phyloP scores from a whole-genome alignment of 2,888 invertebrate genomes.

The Chrysomela aeneicollis region DNA sequence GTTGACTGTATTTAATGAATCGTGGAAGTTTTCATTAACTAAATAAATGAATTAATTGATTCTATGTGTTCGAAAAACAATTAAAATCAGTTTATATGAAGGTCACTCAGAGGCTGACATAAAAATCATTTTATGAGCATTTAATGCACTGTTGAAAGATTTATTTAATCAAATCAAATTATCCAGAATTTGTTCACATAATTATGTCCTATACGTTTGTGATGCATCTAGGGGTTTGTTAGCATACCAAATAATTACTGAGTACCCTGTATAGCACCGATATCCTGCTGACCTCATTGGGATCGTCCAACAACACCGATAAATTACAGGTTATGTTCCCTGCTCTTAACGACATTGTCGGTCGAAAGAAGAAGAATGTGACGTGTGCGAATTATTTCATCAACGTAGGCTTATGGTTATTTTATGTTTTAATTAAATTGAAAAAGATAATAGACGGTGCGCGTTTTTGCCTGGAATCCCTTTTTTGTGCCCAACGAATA shows the following conservation, averaged over 20 bases:
- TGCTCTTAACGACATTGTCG: conserved; percentile 44
- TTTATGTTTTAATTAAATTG: conserved; percentile 60
- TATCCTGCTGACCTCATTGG: conserved; percentile 23
- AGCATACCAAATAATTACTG: too few relatives aligned
- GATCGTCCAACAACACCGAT: conserved; percentile 14
- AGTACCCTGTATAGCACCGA: neutral
- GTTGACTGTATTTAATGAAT: conserved; percentile 36
- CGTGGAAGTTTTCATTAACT: conserved; percentile 40
- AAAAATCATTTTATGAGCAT: neutral
- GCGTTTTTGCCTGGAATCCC: conserved; percentile 47
- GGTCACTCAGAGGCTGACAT: neutral
- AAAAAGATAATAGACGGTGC: conserved; percentile 56
- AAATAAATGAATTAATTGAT: conserved; percentile 36
- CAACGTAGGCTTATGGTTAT: conserved; percentile 54
- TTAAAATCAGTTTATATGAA: conserved; percentile 1
- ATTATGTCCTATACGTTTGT: too few relatives aligned
- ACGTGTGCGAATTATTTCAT: conserved; percentile 48
- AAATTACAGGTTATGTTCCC: conserved; percentile 33
- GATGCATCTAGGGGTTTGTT: too few relatives aligned
- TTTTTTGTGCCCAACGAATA: conserved; percentile 49
- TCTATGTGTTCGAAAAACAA: neutral
- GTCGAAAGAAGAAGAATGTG: conserved; percentile 41
- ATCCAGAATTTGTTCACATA: too few relatives aligned
- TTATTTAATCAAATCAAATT: too few relatives aligned
- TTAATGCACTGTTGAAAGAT: too few relatives aligned